Percentiles rank a stretch among this genome's conserved stretches.
Evolutionary conservation across 2,113 vertebrate species (phyloP).

Genomic region (Gallinago undulata): DNA sequence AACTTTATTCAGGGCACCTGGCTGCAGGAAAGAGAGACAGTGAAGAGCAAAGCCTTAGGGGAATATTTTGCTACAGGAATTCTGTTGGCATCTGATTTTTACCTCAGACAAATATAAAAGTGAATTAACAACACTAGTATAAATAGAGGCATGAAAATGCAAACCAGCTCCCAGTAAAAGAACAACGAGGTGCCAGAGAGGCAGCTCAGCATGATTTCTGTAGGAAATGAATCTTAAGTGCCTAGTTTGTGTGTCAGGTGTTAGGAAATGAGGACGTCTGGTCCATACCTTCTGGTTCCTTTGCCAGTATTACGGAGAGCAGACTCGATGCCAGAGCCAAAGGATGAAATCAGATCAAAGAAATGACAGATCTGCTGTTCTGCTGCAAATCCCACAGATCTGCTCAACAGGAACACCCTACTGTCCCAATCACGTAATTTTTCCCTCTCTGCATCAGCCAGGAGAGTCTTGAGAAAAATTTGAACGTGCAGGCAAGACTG

Average conservation of each 20-base stretch:
- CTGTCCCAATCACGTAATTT: neutral
- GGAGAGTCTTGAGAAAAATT: neutral
- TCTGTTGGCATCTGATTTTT: neutral
- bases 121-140: neutral
- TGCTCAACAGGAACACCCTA: neutral
- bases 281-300: neutral
- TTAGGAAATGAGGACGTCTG: neutral
- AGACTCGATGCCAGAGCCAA: neutral
- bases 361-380: neutral
- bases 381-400: neutral
- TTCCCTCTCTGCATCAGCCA: fast-evolving
- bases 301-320: neutral
- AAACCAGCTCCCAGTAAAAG: neutral
- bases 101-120: neutral
- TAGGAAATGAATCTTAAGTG: neutral
- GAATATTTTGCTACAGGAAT: neutral
- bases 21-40: neutral
- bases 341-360: neutral
- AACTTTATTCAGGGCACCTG: neutral
- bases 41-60: neutral
- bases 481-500: neutral
- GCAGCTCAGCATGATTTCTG: neutral
- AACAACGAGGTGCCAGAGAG: neutral
- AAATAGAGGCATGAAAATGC: neutral
- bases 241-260: neutral